Conservation (phyloP, 2,113 vertebrate species). For the Myiopsitta monachus region DNA sequence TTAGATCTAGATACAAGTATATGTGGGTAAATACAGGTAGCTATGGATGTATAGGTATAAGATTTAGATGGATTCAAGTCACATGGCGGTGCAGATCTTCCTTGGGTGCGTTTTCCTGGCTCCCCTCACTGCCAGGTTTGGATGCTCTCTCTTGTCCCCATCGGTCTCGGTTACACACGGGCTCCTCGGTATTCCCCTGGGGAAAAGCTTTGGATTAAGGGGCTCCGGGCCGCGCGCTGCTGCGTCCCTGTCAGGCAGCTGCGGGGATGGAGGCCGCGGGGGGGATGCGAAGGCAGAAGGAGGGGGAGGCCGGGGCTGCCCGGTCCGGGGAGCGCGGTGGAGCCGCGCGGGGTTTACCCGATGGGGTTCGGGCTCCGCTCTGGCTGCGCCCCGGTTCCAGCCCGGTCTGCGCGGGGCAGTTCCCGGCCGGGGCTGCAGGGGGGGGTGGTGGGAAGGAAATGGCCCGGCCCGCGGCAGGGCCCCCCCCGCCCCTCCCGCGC, state of each 20-base stretch:
- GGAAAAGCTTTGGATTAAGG: background rate
- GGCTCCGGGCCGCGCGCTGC: too few species aligned
- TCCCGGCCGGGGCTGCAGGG: background rate
- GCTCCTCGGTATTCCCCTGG: background rate
- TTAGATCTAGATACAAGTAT: background rate
- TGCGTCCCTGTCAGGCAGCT: too few species aligned
- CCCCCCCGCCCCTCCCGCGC: background rate
- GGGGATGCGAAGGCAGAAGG: too few species aligned
- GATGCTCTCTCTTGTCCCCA: background rate
- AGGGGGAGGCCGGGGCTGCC: too few species aligned
- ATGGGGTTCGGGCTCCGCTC: too few species aligned
- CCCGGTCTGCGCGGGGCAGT: background rate
- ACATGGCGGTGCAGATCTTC: background rate
- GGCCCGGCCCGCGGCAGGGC: background rate
- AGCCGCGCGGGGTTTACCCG: too few species aligned
- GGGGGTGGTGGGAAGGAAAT: background rate
- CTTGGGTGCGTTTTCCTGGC: too few species aligned
- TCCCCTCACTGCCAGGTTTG: background rate
- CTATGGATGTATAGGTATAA: background rate
- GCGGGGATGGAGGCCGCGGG: background rate
- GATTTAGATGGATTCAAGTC: background rate
- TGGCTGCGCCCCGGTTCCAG: too few species aligned
- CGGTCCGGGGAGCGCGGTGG: too few species aligned
- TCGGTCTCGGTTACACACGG: background rate
- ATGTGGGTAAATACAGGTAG: background rate